These are phyloP conservation scores for Chionomys nivalis DNA, from an alignment of 2,113 vertebrate genomes.

Conservation along the genomic window DNA sequence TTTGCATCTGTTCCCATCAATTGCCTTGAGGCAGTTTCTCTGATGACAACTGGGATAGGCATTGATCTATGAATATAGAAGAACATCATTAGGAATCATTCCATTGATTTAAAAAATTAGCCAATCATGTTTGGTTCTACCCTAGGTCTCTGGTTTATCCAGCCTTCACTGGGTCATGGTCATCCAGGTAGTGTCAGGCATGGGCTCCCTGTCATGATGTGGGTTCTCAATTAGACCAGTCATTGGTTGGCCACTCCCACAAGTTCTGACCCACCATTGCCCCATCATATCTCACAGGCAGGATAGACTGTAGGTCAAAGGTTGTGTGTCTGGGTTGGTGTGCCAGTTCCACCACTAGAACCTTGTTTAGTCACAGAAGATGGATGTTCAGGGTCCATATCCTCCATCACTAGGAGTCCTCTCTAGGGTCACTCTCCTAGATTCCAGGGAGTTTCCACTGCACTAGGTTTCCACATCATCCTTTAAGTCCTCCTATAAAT, in stretches of 20 bases:
- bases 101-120: background rate
- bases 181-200: background rate
- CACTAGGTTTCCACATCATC: too few species aligned
- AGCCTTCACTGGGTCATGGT: background rate
- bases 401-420: background rate
- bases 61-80: background rate
- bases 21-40: background rate
- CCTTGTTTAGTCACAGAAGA: background rate
- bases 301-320: too few species aligned
- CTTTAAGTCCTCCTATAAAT: too few species aligned
- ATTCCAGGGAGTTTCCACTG: background rate
- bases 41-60: background rate
- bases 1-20: background rate
- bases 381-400: background rate
- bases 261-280: too few species aligned
- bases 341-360: background rate
- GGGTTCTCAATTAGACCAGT: too few species aligned
- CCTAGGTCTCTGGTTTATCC: background rate
- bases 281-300: too few species aligned
- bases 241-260: too few species aligned
- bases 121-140: background rate
- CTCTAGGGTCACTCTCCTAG: background rate
- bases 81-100: background rate
- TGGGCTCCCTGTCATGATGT: too few species aligned
- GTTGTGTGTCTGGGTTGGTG: too few species aligned